These are phyloP conservation scores for Coleophora flavipennella DNA, from an alignment of 2,888 invertebrate genomes.

Conservation along the genomic window DNA sequence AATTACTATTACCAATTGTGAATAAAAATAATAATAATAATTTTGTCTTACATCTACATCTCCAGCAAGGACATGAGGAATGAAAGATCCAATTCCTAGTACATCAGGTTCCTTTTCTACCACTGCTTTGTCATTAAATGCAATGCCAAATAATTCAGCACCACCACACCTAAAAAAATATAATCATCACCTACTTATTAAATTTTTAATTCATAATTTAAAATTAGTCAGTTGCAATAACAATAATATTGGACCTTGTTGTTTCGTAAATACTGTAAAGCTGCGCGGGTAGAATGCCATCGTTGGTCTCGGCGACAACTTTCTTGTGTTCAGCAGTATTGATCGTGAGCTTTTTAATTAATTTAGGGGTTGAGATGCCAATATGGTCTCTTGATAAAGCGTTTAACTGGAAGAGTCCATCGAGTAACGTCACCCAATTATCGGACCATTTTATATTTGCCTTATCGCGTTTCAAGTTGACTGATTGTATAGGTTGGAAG, in stretches of 20 bases:
- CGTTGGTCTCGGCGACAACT: neutral
- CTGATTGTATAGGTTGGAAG: conserved; percentile 23
- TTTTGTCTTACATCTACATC: conserved; percentile 22
- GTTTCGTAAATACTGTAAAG: conserved; percentile 13
- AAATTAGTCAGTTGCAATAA: neutral
- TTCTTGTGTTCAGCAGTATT: conserved; percentile 17
- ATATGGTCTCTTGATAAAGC: conserved; percentile 19
- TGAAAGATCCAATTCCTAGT: conserved; percentile 21
- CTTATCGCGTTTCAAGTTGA: conserved; percentile 15
- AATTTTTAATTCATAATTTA: neutral
- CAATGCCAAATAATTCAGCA: conserved; percentile 23
- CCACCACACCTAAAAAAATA: conserved; percentile 26
- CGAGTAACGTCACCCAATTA: conserved; percentile 28
- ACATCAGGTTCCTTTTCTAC: conserved; percentile 16
- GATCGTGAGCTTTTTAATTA: conserved; percentile 21
- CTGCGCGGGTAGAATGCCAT: conserved; percentile 15
- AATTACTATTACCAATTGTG: no score
- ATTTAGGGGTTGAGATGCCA: conserved; percentile 20
- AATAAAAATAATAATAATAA: no score
- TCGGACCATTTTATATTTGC: conserved; percentile 23
- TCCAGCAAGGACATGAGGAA: conserved; percentile 23
- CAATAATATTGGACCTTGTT: conserved; percentile 18
- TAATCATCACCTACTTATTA: neutral
- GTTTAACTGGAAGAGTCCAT: conserved; percentile 26
- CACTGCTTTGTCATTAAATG: conserved; percentile 20